Percentiles rank a stretch among this genome's conserved stretches.
phyloP scores from a whole-genome alignment of 2,113 vertebrate species.

The Takifugu flavidus region DNA sequence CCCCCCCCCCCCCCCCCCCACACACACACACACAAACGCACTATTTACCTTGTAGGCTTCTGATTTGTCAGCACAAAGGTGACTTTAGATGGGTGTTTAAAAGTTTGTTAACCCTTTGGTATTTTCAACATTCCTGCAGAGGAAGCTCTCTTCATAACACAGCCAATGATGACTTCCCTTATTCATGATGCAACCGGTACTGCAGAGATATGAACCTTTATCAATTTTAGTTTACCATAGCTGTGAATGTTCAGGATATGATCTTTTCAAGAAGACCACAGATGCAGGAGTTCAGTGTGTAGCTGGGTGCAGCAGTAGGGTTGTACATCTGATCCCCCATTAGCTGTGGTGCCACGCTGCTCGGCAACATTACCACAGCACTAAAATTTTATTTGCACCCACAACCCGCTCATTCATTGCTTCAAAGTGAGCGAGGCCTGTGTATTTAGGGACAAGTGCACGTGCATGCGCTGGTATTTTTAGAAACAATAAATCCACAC shows the following conservation, averaged over 20 bases:
- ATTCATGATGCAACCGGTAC: conserved; percentile 4
- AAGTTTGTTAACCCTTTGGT: too few relatives aligned
- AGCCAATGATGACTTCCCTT: too few relatives aligned
- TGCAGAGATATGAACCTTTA: conserved; percentile 23
- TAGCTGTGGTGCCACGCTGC: conserved; percentile 63
- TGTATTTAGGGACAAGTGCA: conserved; percentile 21
- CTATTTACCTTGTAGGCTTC: conserved; percentile 18
- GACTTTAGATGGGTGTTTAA: not conserved
- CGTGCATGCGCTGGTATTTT: conserved; percentile 35
- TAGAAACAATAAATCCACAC: conserved; percentile 46
- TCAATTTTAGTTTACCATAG: too few relatives aligned
- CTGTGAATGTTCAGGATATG: too few relatives aligned
- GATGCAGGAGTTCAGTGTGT: conserved; percentile 33
- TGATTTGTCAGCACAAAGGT: conserved; percentile 9
- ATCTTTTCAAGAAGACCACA: conserved; percentile 36
- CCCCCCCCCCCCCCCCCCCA: conserved; percentile 36
- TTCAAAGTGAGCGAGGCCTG: conserved; percentile 14
- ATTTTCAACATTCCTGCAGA: too few relatives aligned
- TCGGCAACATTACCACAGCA: conserved; percentile 69
- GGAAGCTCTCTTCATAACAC: too few relatives aligned
- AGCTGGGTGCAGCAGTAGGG: conserved; percentile 35
- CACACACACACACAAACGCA: conserved; percentile 11
- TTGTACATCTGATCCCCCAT: conserved; percentile 62
- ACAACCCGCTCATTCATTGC: conserved; percentile 57
- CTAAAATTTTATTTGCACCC: conserved; percentile 75